These are phyloP conservation scores for Hucho hucho DNA, from an alignment of 2,113 vertebrate species.

Conservation along the genomic window DNA sequence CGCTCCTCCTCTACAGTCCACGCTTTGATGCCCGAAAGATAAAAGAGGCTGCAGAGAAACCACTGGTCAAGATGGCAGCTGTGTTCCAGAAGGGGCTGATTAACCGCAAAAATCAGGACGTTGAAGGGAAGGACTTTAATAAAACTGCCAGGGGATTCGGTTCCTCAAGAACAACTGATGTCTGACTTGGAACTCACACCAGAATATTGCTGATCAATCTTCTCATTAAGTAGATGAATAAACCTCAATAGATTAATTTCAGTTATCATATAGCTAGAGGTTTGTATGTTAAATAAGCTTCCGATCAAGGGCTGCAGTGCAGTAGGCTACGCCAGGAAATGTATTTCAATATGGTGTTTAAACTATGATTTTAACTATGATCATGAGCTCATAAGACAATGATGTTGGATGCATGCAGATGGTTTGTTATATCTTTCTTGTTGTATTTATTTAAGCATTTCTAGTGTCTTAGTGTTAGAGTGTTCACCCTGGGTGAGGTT, in stretches of 20 bases:
- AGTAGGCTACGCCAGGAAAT: too few species aligned
- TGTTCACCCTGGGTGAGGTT: slow-evolving; percentile 5
- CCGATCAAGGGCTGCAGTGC: too few species aligned
- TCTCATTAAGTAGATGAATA: too few species aligned
- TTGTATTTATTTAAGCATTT: slow-evolving; percentile 53
- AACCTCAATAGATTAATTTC: neutral
- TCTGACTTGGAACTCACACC: slow-evolving; percentile 22
- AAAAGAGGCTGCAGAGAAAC: slow-evolving; percentile 81
- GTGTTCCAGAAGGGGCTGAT: slow-evolving; percentile 73
- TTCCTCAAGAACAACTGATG: slow-evolving; percentile 35
- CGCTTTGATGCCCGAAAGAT: slow-evolving; percentile 89
- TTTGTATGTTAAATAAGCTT: neutral
- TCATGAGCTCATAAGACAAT: neutral
- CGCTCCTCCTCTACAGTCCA: slow-evolving; percentile 84
- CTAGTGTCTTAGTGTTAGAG: neutral
- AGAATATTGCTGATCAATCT: neutral
- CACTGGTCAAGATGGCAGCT: slow-evolving; percentile 67
- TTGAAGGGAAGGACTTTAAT: slow-evolving; percentile 83
- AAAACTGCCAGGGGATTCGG: slow-evolving; percentile 83
- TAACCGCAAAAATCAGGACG: slow-evolving; percentile 67
- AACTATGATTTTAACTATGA: neutral
- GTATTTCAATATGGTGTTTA: too few species aligned
- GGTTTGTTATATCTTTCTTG: neutral
- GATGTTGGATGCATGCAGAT: slow-evolving; percentile 32
- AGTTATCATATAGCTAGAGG: neutral